These are phyloP conservation scores for Hermetia illucens DNA, from an alignment of 1,140 invertebrate species.

Conservation along the genomic window DNA sequence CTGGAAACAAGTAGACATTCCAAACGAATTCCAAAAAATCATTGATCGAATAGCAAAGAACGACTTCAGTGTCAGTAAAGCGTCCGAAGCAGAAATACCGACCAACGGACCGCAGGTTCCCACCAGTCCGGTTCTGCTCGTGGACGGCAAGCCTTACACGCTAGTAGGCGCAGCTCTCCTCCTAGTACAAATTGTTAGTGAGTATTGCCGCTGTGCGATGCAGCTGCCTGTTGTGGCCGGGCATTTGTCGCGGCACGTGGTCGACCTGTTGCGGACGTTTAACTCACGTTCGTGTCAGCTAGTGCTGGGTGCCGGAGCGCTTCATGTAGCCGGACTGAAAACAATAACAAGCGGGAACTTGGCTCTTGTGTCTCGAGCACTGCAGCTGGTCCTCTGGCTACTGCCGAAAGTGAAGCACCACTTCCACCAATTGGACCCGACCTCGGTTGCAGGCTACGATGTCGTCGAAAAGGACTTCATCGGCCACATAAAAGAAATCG, in stretches of 20 bases:
- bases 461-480: constrained; percentile 64
- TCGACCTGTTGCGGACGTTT: constrained; percentile 78
- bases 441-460: constrained; percentile 37
- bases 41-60: constrained; percentile 54
- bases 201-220: constrained; percentile 72
- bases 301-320: constrained; percentile 87
- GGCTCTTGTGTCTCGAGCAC: constrained; percentile 76
- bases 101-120: constrained; percentile 15
- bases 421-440: constrained; percentile 38
- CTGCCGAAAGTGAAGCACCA: constrained; percentile 53
- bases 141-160: constrained; percentile 70
- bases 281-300: constrained; percentile 89
- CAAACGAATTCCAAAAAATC: constrained; percentile 69
- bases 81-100: constrained; percentile 21
- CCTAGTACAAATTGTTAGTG: constrained; percentile 72
- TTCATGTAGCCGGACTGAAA: constrained; percentile 87
- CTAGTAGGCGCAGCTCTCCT: constrained; percentile 75
- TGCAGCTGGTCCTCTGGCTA: constrained; percentile 66
- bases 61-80: constrained; percentile 24
- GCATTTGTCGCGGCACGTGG: constrained; percentile 60
- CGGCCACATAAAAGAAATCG: constrained; percentile 83
- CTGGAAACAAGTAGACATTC: constrained; percentile 89
- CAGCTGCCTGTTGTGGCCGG: constrained; percentile 49
- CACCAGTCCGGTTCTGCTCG: constrained; percentile 42
- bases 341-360: constrained; percentile 93